Base-by-base conservation (phyloP, 2,888 invertebrate genomes). In the Gonocerus acuteangulatus region DNA sequence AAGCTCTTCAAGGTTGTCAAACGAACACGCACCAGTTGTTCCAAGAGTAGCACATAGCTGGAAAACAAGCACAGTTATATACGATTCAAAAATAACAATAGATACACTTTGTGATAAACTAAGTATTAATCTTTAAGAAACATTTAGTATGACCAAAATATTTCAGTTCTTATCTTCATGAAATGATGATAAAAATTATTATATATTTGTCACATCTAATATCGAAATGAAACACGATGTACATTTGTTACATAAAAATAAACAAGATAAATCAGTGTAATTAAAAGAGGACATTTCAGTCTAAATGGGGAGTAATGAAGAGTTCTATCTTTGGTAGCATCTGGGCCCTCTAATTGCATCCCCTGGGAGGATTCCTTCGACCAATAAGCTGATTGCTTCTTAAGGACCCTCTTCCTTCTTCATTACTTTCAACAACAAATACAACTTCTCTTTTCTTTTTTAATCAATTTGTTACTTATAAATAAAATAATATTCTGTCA, bases 1-100 rank as follows among this genome's bases (percentile, higher is more conserved):
- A 48, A 77, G 71, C 70, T 75, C 74, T 34, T 83, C 80, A 7
- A 99, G 78, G 73, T 90, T 89, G 75, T 99, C 99, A 70, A 99
- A 97, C 2, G 96, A 87, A 72, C 97, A 99, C 16, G 95, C 89
- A 0, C 95, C 95, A 0, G 99, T 99, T 1, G 96, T 95, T 16
- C 99, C 99, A 23, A 97, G 77, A 3, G 96, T 95, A 16, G 89
- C 92, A 72, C 95, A 96, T 2, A 95, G 85, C 95, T 95, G 74
- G 61, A 48, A 64, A 2, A 61, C 48, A 9, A 27, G 9, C 4
- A 27, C 4, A 27, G 9, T 27, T 27, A 27, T 27, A n/a, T n/a
- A n/a, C n/a, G n/a, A n/a, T n/a, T n/a, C n/a, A n/a, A n/a, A n/a
- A n/a, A n/a, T n/a, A n/a, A n/a, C n/a, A n/a, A n/a, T n/a, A n/a